Evolutionary conservation across 2,797 vertebrate genomes (phyloP).

Genomic region (Cynopterus sphinx): DNA sequence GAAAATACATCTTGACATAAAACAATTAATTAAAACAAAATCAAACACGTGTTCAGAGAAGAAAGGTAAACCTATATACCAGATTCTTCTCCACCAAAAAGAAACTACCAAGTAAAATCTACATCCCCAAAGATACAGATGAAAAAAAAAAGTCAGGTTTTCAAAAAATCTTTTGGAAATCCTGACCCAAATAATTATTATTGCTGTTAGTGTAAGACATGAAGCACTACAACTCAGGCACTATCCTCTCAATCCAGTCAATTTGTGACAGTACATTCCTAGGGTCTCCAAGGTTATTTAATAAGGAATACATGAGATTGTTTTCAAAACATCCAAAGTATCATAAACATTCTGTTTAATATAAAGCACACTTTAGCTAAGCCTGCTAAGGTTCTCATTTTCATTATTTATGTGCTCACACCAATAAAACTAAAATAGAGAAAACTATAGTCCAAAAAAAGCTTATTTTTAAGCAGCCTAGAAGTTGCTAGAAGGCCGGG

Average conservation of each 20-base stretch:
- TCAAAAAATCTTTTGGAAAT: neutral
- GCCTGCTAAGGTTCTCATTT: neutral
- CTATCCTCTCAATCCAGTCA: neutral
- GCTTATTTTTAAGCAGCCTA: neutral
- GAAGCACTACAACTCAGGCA: neutral
- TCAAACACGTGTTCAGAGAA: conserved; percentile 70
- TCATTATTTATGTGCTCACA: neutral
- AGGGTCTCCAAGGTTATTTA: neutral
- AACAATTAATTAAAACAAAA: conserved; percentile 79
- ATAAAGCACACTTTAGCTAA: neutral
- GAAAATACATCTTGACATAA: conserved; percentile 76
- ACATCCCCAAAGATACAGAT: neutral
- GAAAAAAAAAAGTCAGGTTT: neutral
- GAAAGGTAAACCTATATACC: conserved; percentile 38
- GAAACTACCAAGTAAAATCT: conserved; percentile 38
- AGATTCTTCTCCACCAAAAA: conserved; percentile 33
- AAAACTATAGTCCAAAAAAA: neutral
- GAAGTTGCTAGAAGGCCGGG: neutral
- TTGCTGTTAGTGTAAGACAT: neutral
- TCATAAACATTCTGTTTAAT: neutral
- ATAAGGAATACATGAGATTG: neutral
- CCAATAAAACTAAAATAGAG: neutral
- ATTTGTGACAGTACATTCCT: neutral
- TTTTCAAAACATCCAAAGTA: neutral
- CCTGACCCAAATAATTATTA: neutral